These are phyloP conservation scores for Cataglyphis hispanica DNA, from an alignment of 1,140 invertebrate species.

Conservation along the genomic window DNA sequence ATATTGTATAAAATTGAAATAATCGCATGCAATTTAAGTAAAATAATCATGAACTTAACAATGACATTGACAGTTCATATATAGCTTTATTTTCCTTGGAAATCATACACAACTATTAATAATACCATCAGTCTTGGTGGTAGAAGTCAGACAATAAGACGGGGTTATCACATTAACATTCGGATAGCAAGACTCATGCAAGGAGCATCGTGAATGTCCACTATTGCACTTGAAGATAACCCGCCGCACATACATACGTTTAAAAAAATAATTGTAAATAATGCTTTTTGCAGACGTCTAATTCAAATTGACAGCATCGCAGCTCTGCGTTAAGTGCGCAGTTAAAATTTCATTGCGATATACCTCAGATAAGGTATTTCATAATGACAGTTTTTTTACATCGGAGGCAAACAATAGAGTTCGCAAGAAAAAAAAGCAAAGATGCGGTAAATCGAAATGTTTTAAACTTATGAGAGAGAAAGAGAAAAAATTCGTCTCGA, in stretches of 20 bases:
- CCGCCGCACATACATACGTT: neutral
- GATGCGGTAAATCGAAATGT: neutral
- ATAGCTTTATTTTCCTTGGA: constrained; percentile 17
- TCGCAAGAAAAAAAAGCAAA: neutral
- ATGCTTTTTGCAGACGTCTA: constrained; percentile 9
- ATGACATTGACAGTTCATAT: neutral
- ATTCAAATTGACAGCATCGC: neutral
- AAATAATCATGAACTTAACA: constrained; percentile 8
- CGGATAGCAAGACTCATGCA: constrained; percentile 5
- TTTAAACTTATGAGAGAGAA: neutral
- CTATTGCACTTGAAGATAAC: constrained; percentile 6
- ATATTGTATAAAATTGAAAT: neutral
- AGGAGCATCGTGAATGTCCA: constrained; percentile 2
- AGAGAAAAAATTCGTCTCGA: neutral
- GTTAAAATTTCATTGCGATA: neutral
- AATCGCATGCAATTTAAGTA: neutral
- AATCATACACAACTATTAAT: constrained; percentile 58
- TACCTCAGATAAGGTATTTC: neutral
- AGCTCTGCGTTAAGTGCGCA: neutral
- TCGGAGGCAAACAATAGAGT: neutral
- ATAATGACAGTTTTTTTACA: neutral
- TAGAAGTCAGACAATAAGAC: constrained; percentile 48
- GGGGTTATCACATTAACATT: constrained; percentile 63
- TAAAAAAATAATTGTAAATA: constrained; percentile 17
- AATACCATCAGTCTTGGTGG: constrained; percentile 36